phyloP scores from a whole-genome alignment of 2,888 invertebrate genomes.

The Nebria salina region DNA sequence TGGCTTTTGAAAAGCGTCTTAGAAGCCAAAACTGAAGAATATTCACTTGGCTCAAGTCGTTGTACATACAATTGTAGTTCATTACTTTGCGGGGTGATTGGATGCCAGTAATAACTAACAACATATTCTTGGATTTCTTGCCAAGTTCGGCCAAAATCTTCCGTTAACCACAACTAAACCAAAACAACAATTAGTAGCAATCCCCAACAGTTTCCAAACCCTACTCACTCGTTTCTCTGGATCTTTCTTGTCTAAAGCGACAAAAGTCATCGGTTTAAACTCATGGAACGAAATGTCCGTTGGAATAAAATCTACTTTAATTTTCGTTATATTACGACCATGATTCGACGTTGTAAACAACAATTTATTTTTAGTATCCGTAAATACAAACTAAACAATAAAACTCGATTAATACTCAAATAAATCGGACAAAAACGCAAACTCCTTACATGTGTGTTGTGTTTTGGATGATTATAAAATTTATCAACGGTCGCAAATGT shows the following conservation, averaged over 20 bases:
- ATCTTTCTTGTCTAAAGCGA: conserved; percentile 80
- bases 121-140: conserved; percentile 75
- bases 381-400: conserved; percentile 81
- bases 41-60: conserved; percentile 71
- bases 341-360: conserved; percentile 81
- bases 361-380: conserved; percentile 79
- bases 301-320: conserved; percentile 77
- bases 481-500: conserved; percentile 78
- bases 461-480: conserved; percentile 85
- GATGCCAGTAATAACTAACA: conserved; percentile 80
- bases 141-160: conserved; percentile 80
- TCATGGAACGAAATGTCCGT: conserved; percentile 82
- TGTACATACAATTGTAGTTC: conserved; percentile 72
- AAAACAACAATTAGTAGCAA: conserved; percentile 8
- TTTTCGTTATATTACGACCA: conserved; percentile 72
- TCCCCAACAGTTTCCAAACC: too few species aligned
- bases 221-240: conserved; percentile 68
- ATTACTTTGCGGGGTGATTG: conserved; percentile 63
- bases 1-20: conserved; percentile 52
- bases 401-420: not conserved
- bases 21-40: conserved; percentile 65
- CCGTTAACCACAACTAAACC: conserved; percentile 78
- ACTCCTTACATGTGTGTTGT: conserved; percentile 81
- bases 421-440: conserved; percentile 3
- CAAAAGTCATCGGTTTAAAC: conserved; percentile 72